phyloP scores from a whole-genome alignment of 2,888 invertebrate genomes.

The Leptinotarsa juncta region DNA sequence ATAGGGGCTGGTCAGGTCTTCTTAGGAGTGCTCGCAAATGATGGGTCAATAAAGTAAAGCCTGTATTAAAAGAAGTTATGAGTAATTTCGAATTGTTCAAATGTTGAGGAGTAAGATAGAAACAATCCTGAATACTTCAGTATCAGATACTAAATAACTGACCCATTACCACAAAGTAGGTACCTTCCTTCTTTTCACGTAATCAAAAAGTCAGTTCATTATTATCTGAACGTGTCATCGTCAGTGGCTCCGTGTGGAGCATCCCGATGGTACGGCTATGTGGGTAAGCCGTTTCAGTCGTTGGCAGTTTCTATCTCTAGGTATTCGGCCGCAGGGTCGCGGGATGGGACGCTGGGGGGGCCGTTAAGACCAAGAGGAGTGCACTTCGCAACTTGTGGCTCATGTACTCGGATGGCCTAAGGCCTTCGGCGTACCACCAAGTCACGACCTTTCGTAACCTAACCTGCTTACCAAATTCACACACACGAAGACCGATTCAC shows the following conservation, averaged over 20 bases:
- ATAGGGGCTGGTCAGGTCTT: too few species aligned
- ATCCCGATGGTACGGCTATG: conserved; percentile 34
- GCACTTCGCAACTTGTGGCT: conserved; percentile 57
- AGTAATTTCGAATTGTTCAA: too few species aligned
- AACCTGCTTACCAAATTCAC: conserved; percentile 62
- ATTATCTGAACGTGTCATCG: neutral
- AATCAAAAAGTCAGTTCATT: too few species aligned
- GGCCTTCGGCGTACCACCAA: conserved; percentile 59
- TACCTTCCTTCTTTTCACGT: too few species aligned
- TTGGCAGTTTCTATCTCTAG: conserved; percentile 51
- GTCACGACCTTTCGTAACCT: conserved; percentile 64
- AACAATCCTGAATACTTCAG: too few species aligned
- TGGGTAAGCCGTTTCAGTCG: conserved; percentile 37
- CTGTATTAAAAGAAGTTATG: too few species aligned
- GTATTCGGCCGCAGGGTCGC: conserved; percentile 46
- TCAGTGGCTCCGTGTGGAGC: neutral
- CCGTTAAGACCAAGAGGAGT: conserved; percentile 47
- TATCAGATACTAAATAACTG: too few species aligned
- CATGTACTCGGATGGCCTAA: conserved; percentile 55
- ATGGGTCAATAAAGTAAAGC: too few species aligned
- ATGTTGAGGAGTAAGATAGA: too few species aligned
- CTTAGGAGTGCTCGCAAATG: too few species aligned
- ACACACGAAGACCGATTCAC: conserved; percentile 56
- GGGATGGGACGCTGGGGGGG: conserved; percentile 30
- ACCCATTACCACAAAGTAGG: too few species aligned